Evolutionary conservation across 2,797 vertebrate species (phyloP).

Genomic region (Taeniopygia guttata): DNA sequence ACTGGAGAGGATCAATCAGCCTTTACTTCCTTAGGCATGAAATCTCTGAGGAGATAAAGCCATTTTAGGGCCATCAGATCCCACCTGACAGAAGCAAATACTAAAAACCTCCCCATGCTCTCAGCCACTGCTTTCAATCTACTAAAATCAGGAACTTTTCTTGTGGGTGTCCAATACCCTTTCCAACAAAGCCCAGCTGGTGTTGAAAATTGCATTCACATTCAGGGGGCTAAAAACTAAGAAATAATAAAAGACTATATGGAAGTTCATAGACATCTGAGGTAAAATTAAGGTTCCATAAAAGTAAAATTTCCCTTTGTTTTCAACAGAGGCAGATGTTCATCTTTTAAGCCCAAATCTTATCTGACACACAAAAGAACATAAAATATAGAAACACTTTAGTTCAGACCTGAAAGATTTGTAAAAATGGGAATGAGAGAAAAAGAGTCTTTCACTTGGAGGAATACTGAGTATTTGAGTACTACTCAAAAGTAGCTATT

Average conservation of each 20-base stretch:
- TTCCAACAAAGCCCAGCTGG: not conserved
- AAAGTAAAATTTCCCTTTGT: not conserved
- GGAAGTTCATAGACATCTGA: not conserved
- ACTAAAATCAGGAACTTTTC: not conserved
- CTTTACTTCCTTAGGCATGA: not conserved
- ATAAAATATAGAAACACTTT: not conserved
- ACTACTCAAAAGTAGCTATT: not conserved
- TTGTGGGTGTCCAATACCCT: not conserved
- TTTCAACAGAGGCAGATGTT: not conserved
- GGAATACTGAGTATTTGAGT: not conserved
- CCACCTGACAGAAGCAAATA: not conserved
- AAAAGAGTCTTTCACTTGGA: not conserved
- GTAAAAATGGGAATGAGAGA: not conserved
- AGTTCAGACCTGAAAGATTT: not conserved
- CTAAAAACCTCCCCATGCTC: not conserved
- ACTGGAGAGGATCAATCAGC: not conserved
- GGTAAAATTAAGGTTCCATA: not conserved
- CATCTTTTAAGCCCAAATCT: not conserved
- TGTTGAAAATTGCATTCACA: not conserved
- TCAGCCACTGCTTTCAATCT: not conserved
- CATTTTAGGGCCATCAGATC: not conserved
- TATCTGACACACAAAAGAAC: not conserved
- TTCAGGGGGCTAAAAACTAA: not conserved
- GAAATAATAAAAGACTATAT: not conserved
- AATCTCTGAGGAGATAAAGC: not conserved